Evolutionary conservation across 2,797 vertebrate genomes (phyloP), one percentile per base, ranked within the genome.

Genomic region (Rhynchotus rufescens): DNA sequence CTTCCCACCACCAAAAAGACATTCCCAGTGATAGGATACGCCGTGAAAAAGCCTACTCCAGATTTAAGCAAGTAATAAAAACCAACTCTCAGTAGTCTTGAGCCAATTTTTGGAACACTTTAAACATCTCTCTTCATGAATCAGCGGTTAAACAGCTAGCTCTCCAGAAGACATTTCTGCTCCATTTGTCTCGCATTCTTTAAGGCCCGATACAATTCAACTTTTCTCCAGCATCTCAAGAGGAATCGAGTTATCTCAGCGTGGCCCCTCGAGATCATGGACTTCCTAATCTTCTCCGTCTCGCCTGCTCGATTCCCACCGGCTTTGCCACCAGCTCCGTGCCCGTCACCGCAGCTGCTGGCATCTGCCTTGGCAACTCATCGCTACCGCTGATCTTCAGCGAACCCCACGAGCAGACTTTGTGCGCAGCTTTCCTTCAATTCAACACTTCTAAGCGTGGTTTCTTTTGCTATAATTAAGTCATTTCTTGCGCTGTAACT

Each of bases 121-220:
- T 26, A 67, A 84, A 47, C 25, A 64, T 12, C 42, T 4, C 21
- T 80, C 73, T 23, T 44, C 66, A 49, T 0, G 2, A 76, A 69
- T 0, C 0, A 20, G 9, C 51, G 6, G 56, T 74, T 28, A 54
- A 56, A 84, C 10, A 45, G 20, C 7, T 1, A 4, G 34, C 23
- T 56, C 10, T 62, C 40, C 12, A 8, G 0, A 54, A 54, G 20
- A 78, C 54, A 59, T 73, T 90, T 32, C 44, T 69, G 25, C 38
- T 80, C 10, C 0, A 3, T 61, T 42, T 32, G 32, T 32, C 54
- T 62, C 12, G 0, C 10, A 30, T 23, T 34, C 23, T 54, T 25
- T 54, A 28, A 54, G 49, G 17, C 26, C 12, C 26, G 9, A 28
- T 59, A 56, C 30, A n/a, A 56, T n/a, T 56, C 54, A n/a, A 20